phyloP scores from a whole-genome alignment of 2,888 invertebrate species.

The Drymonia ruficornis region DNA sequence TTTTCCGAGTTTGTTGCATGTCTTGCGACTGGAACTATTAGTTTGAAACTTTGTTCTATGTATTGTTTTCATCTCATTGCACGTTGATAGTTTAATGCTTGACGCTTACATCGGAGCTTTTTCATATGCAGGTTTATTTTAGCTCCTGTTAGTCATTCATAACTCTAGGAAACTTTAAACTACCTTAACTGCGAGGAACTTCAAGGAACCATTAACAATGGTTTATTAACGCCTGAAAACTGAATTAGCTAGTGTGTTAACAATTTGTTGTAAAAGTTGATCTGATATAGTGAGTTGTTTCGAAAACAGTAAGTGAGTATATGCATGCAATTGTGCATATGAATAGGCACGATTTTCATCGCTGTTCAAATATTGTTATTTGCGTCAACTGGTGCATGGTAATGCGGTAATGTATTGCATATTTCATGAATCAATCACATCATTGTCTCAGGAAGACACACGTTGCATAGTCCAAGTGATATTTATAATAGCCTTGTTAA shows the following conservation, averaged over 20 bases:
- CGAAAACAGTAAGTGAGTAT: no score
- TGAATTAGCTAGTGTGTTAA: no score
- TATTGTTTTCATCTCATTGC: constrained; percentile 17
- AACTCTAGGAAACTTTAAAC: no score
- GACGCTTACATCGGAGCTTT: constrained; percentile 9
- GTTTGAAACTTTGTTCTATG: constrained; percentile 12
- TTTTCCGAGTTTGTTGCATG: constrained; percentile 23
- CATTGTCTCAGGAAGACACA: no score
- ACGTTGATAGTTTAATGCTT: constrained; percentile 15
- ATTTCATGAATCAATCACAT: background rate
- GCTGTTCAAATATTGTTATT: background rate
- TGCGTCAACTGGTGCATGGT: background rate
- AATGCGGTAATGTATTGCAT: background rate
- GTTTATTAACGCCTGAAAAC: no score
- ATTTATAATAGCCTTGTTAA: no score
- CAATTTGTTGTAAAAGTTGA: no score
- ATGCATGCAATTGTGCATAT: background rate
- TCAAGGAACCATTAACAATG: no score
- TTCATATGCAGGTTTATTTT: background rate
- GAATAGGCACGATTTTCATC: background rate
- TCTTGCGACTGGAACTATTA: constrained; percentile 19
- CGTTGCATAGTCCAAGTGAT: no score
- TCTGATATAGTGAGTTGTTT: no score
- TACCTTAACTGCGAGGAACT: no score
- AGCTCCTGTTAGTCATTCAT: background rate